Evolutionary conservation across 2,888 invertebrate species (phyloP).

Genomic region (Rambutsinella grinnellia): DNA sequence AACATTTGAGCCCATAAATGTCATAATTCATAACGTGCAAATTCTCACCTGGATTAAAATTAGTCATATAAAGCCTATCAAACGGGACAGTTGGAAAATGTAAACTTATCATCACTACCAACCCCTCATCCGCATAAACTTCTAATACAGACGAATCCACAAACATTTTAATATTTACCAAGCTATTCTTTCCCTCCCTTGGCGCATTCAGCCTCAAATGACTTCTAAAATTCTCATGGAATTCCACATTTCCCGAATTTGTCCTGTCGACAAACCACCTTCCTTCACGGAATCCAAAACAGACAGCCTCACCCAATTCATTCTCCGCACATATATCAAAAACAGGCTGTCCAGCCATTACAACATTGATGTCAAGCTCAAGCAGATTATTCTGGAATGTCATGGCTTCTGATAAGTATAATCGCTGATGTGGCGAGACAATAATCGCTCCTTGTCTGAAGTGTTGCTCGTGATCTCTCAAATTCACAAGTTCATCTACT

Average conservation of each 20-base stretch:
- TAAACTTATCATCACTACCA: conserved; percentile 38
- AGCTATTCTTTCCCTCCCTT: no score
- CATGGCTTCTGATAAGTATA: not conserved
- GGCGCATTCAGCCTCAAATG: no score
- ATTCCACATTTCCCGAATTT: conserved; percentile 28
- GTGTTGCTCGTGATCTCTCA: not conserved
- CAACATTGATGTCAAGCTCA: conserved; percentile 21
- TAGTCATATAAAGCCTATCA: no score
- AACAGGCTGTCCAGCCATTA: conserved; percentile 3
- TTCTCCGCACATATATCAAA: conserved; percentile 26
- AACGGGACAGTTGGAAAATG: conserved; percentile 48
- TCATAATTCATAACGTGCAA: no score
- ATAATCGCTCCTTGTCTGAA: not conserved
- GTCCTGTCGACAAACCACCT: conserved; percentile 47
- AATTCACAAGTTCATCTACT: not conserved
- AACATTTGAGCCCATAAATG: no score
- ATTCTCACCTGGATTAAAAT: no score
- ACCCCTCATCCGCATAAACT: conserved; percentile 50
- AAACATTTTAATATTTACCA: conserved; percentile 32
- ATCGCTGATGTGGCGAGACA: not conserved
- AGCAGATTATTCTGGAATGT: conserved; percentile 10
- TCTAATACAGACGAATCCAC: conserved; percentile 46
- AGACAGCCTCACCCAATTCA: conserved; percentile 13
- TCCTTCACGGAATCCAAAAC: conserved; percentile 14
- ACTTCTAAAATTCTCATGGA: conserved; percentile 9